These are phyloP conservation scores for Apis mellifera DNA, from an alignment of 1,140 invertebrate genomes.

Conservation along the genomic window DNA sequence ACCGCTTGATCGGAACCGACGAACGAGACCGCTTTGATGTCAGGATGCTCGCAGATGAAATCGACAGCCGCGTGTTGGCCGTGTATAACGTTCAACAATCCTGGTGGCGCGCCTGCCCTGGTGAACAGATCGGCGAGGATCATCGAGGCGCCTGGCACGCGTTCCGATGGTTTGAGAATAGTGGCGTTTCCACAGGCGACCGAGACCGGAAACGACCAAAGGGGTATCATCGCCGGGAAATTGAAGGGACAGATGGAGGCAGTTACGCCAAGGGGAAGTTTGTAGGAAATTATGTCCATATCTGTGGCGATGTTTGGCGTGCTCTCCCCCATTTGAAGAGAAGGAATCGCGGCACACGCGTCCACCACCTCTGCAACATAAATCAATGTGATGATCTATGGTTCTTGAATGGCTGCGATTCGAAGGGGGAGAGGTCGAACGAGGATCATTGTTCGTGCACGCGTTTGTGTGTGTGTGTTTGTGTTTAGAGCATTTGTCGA, in stretches of 20 bases:
- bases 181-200: constrained; percentile 93
- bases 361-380: constrained; percentile 94
- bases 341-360: constrained; percentile 96
- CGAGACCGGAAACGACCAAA: constrained; percentile 99
- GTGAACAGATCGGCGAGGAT: constrained; percentile 94
- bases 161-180: constrained; percentile 95
- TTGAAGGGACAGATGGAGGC: constrained; percentile 95
- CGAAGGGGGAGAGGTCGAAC: too few relatives aligned
- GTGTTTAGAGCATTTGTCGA: too few relatives aligned
- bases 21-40: constrained; percentile 98
- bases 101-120: constrained; percentile 96
- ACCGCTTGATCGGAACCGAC: constrained; percentile 98
- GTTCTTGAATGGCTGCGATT: not conserved
- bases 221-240: constrained; percentile 99
- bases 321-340: constrained; percentile 95
- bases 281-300: constrained; percentile 95
- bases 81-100: constrained; percentile 98
- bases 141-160: constrained; percentile 98
- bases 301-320: constrained; percentile 95
- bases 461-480: not conserved
- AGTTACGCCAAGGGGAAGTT: constrained; percentile 93
- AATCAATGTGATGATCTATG: not conserved
- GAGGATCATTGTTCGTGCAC: not conserved
- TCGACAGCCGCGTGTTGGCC: constrained; percentile 96
- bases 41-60: constrained; percentile 98